Conservation (phyloP, 2,888 invertebrate genomes). For the Rugalucina vietnamica region DNA sequence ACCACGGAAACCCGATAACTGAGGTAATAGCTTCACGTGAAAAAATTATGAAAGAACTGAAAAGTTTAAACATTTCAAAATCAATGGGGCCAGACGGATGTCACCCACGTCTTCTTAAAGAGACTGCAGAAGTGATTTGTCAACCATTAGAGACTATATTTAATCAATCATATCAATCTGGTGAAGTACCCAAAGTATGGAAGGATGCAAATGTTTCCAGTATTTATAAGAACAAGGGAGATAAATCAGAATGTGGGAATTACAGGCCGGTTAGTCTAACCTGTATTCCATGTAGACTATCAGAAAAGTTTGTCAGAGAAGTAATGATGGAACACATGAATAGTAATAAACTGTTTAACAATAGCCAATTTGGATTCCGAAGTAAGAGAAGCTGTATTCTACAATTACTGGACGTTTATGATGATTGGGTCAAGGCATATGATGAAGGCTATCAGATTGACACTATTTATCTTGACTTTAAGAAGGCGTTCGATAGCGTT, state of each 20-base stretch:
- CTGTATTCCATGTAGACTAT: neutral
- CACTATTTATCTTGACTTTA: neutral
- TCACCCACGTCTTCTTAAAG: conserved; percentile 19
- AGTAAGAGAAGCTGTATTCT: neutral
- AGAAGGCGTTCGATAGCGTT: neutral
- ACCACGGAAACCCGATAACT: conserved; percentile 2
- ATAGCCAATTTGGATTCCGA: neutral
- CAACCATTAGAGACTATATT: conserved; percentile 1
- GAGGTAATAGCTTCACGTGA: neutral
- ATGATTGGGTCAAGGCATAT: neutral
- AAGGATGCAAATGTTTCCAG: conserved; percentile 9
- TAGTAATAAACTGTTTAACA: neutral
- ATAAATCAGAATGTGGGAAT: neutral
- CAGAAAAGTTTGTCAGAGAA: neutral
- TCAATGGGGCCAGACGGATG: conserved; percentile 13
- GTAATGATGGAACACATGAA: neutral
- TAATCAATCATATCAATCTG: neutral
- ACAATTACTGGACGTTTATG: neutral
- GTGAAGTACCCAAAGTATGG: neutral
- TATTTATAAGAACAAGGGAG: conserved; percentile 9
- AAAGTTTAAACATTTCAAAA: conserved; percentile 5
- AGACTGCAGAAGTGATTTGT: neutral
- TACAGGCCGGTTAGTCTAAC: neutral
- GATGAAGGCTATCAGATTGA: neutral
- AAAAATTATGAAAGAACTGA: neutral